phyloP scores from a whole-genome alignment of 1,140 invertebrate genomes.

The Drosophila nannoptera region DNA sequence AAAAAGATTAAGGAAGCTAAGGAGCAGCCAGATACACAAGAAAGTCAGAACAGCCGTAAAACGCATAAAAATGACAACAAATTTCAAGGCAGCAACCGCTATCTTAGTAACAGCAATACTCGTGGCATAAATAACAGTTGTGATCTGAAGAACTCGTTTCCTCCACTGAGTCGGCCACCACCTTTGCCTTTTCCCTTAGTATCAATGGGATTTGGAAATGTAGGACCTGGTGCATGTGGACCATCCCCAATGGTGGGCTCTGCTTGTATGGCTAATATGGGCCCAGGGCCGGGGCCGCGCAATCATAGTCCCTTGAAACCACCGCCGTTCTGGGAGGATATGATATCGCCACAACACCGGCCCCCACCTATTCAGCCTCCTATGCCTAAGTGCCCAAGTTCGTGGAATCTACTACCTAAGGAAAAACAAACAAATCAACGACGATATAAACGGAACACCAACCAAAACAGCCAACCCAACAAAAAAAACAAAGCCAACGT shows the following conservation, averaged over 20 bases:
- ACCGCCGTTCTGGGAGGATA: conserved; percentile 68
- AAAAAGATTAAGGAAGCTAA: conserved; percentile 59
- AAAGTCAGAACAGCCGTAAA: conserved; percentile 31
- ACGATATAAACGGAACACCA: conserved; percentile 26
- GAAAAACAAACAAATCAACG: conserved; percentile 34
- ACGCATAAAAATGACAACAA: conserved; percentile 28
- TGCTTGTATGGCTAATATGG: conserved; percentile 3
- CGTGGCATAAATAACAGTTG: not conserved
- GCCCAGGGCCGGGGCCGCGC: conserved; percentile 16
- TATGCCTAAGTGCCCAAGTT: conserved; percentile 64
- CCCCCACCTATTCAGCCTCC: conserved; percentile 64
- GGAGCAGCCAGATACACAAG: conserved; percentile 8
- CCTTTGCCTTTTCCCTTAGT: conserved; percentile 58
- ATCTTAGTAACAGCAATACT: conserved; percentile 3
- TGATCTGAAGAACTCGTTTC: conserved; percentile 29
- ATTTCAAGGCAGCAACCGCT: conserved; percentile 13
- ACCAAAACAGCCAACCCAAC: conserved; percentile 31
- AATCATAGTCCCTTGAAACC: conserved; percentile 55
- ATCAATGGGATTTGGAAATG: conserved; percentile 53
- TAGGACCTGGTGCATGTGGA: conserved; percentile 44
- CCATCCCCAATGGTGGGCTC: conserved; percentile 31
- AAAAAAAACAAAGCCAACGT: conserved; percentile 51
- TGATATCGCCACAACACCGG: conserved; percentile 59
- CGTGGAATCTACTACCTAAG: conserved; percentile 64
- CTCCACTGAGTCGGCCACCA: conserved; percentile 50